Evolutionary conservation across 2,113 vertebrate genomes (phyloP), one percentile per base, ranked within the genome.

Genomic region (Cinclus mexicanus): DNA sequence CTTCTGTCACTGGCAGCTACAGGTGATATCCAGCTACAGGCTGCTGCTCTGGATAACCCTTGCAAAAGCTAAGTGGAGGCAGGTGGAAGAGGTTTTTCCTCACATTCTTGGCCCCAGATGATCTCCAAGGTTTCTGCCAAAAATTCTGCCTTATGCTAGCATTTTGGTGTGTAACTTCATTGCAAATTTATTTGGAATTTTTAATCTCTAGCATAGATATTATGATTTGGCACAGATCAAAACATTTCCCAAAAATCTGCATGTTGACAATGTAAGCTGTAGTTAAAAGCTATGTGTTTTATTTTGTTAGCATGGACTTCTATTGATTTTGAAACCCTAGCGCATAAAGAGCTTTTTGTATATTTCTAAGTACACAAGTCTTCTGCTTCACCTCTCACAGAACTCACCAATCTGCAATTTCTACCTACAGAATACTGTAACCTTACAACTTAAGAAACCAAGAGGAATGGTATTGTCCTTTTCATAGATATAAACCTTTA

Each of bases 401-500:
- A 55, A 25, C 23, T 42, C 33, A 28, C 3, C 26, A 12, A 21
- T 10, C 26, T 69, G 41, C 50, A 53, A 25, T 53, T 71, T 49
- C 35, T 55, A 44, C 3, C 17, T 31, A 28, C 0, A 81, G 23
- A 67, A 14, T 19, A 42, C 68, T 35, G 25, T 29, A 33, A 75
- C 8, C 19, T 52, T 19, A 9, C 18, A 67, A 6, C 17, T 33
- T 16, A 33, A 52, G 24, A 78, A 68, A 7, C 14, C 26, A 52
- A 55, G 31, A 65, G 0, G 10, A 46, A 64, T 3, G 9, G 5
- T 19, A 17, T 9, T 21, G 9, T 4, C 10, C 31, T 25, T 68
- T 74, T 24, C 31, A 7, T 3, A 12, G 0, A 1, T 6, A 39
- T 3, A 55, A 55, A 33, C n/a, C 7, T 47, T 26, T n/a, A 64